Evolutionary conservation across 2,888 invertebrate species (phyloP), one percentile per base, ranked within the genome.

Genomic region (Omphaloscelis lunosa): DNA sequence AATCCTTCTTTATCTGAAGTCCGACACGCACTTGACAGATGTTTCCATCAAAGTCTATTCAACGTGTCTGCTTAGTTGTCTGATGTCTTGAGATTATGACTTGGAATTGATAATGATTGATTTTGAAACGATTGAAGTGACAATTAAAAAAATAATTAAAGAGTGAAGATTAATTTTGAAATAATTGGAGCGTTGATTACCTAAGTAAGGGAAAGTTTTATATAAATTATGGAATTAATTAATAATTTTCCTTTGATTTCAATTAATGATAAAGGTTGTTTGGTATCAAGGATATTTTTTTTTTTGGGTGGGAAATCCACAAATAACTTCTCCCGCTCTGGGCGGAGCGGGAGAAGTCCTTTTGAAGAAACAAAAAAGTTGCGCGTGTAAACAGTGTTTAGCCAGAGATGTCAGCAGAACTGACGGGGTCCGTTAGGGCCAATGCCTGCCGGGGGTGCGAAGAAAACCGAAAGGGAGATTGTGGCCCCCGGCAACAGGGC

Each of bases 61-160:
- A 65, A 69, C 39, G 15, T 59, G 20, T 53, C 23, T 69, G 34
- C 34, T 70, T 67, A 67, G 39, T n/a, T n/a, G 23, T 63, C 41
- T 59, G 62, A 75, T 68, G 59, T 63, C 69, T n/a, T 23, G n/a
- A 56, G 20, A 71, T 20, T 20, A 34, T 27, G 41, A 56, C 48
- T 72, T 63, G 17, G 48, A 71, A 27, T 72, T 61, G 53, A 65
- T 58, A 29, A 69, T 84, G 53, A 80, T 73, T 51, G 68, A 69
- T 72, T 72, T 51, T 27, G n/a, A 72, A 59, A 56, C 72, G 58
- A 84, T 53, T 68, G n/a, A 78, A 79, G 65, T 39, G 63, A 79
- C 20, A 56, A 82, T 80, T 80, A 68, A 45, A 62, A 65, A 68
- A 82, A 69, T 82, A 71, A 85, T 80, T 66, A 51, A 34, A 48